Base-by-base conservation (phyloP, 2,888 invertebrate species). In the Nemoura dubitans region DNA sequence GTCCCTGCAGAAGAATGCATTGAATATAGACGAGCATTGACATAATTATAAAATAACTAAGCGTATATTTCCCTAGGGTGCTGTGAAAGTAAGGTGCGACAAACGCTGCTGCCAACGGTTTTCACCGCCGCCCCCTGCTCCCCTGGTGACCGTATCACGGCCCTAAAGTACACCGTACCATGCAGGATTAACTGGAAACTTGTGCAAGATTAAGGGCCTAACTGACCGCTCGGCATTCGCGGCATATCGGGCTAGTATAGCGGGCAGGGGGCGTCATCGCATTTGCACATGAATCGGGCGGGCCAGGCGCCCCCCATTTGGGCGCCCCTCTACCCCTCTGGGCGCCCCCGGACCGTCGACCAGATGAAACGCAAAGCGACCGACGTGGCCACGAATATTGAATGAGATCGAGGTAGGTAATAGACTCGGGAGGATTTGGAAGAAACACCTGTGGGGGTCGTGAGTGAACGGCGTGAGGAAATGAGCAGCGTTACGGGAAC, bases 361-460 rank as follows among this genome's bases (percentile, higher is more conserved):
- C 59, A 59, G 59, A 59, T 21, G 59, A 21, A 59, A 59, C 59
- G 59, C 59, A 59, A 59, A 59, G 59, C 59, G 59, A 10, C 59
- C 59, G 59, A 59, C 59, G 59, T 59, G 59, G 59, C 21, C 59
- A 10, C 59, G 59, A 59, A 59, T 59, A 59, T 59, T 59, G 59
- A 59, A 59, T 59, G 59, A 59, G 59, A 59, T 59, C 21, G 59
- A 59, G 59, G 59, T 59, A 59, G 59, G 59, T 59, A 59, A 59
- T 59, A 59, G 59, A 59, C 59, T n/a, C 21, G 3, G 59, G 59
- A 59, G 16, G 59, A 59, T 59, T 59, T 59, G 10, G 16, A 21
- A 59, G 21, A 21, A 59, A 59, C 59, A 59, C 59, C 59, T 59
- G 59, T 59, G 21, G 59, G 59, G 59, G 59, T 59, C 14, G 59